phyloP scores from a whole-genome alignment of 2,797 vertebrate species.

The Rhynchotus rufescens region DNA sequence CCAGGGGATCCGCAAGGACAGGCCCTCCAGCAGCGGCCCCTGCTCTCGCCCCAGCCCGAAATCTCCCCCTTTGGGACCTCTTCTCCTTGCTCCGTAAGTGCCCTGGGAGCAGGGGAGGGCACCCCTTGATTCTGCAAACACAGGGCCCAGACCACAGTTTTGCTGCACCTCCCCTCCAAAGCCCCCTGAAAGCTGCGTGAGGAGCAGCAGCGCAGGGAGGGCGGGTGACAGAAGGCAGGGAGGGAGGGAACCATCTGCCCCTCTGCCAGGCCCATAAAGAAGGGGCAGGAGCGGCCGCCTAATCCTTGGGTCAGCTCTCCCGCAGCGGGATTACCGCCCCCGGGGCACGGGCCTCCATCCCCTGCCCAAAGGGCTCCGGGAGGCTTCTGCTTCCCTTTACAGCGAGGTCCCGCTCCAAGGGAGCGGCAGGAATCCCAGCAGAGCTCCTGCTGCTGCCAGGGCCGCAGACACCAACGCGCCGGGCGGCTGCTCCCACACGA shows the following conservation, averaged over 20 bases:
- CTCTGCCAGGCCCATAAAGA: neutral
- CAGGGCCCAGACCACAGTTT: accelerated
- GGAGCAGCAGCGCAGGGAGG: accelerated
- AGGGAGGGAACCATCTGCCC: neutral
- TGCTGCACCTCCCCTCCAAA: neutral
- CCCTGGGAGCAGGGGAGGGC: neutral
- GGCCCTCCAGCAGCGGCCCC: neutral
- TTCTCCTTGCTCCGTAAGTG: neutral
- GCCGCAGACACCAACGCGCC: neutral
- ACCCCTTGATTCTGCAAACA: neutral
- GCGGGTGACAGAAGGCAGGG: neutral
- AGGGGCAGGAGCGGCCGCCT: neutral
- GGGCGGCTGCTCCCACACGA: neutral
- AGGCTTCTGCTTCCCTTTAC: neutral
- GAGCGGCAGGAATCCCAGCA: conserved; percentile 10
- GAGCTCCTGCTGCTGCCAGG: neutral
- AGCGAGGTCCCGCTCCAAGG: neutral
- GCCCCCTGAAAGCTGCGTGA: neutral
- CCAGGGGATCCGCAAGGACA: neutral
- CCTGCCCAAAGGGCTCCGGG: neutral
- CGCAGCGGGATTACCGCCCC: neutral
- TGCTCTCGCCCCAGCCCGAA: neutral
- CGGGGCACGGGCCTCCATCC: neutral
- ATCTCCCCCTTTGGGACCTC: neutral
- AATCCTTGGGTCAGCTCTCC: neutral